Evolutionary conservation across 1,140 invertebrate species (phyloP).

Genomic region (Drosophila orena): DNA sequence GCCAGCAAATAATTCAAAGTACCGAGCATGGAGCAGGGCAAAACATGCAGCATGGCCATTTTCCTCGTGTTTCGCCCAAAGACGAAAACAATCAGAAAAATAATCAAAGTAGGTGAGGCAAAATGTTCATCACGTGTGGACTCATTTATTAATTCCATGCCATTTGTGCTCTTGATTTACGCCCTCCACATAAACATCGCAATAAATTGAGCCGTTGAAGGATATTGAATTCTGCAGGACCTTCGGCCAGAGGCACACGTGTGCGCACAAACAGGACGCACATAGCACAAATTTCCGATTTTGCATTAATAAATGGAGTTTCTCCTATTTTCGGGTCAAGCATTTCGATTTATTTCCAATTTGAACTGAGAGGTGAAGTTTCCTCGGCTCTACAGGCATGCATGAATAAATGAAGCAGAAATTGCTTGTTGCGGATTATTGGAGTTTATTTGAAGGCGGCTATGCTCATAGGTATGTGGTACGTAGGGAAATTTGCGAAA

Average conservation of each 20-base stretch:
- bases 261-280: constrained; percentile 12
- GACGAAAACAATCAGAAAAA: constrained; percentile 16
- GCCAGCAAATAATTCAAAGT: constrained; percentile 57
- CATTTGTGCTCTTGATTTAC: constrained; percentile 80
- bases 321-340: constrained; percentile 43
- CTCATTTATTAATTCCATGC: constrained; percentile 83
- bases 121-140: constrained; percentile 44
- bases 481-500: too few relatives aligned
- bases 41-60: constrained; percentile 11
- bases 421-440: not conserved
- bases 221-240: constrained; percentile 52
- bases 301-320: constrained; percentile 73
- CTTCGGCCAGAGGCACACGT: constrained; percentile 27
- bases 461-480: too few relatives aligned
- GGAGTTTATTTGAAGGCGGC: not conserved
- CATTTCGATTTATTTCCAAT: constrained; percentile 46
- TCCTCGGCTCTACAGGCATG: not conserved
- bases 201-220: constrained; percentile 73
- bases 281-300: constrained; percentile 54
- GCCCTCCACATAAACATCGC: constrained; percentile 69
- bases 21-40: constrained; percentile 11
- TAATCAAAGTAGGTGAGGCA: constrained; percentile 24
- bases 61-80: not conserved
- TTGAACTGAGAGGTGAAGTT: constrained; percentile 14
- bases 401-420: constrained; percentile 15